phyloP scores from a whole-genome alignment of 37 sponge, comb jelly and placozoan genomes.

The Crambe crambe region DNA sequence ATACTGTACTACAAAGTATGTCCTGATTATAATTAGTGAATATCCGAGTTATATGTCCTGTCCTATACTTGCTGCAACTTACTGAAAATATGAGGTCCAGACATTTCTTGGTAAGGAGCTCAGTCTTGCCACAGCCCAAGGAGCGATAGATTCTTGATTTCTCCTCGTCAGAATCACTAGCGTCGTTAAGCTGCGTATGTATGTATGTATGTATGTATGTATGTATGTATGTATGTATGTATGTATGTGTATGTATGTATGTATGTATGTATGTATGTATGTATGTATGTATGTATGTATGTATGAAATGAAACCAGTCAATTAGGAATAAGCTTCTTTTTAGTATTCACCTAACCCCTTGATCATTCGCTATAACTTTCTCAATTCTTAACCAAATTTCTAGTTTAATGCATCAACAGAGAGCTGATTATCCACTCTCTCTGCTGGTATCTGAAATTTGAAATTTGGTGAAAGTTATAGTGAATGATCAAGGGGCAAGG shows the following conservation, averaged over 20 bases:
- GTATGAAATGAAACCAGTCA: not conserved
- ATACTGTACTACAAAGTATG: too few species aligned
- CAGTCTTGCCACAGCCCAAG: conserved; percentile 62
- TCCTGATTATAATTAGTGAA: too few species aligned
- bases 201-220: not conserved
- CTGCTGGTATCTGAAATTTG: too few species aligned
- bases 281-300: not conserved
- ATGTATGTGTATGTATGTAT: not conserved
- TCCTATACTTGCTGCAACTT: conserved; percentile 22
- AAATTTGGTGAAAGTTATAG: too few species aligned
- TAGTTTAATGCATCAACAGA: too few species aligned
- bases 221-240: not conserved
- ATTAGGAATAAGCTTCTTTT: too few species aligned
- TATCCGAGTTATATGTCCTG: too few species aligned
- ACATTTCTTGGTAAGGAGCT: conserved; percentile 42
- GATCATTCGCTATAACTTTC: too few species aligned
- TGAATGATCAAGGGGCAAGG: too few species aligned
- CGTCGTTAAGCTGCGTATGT: conserved; percentile 52
- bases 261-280: not conserved
- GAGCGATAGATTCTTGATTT: conserved; percentile 70
- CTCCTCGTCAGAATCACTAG: conserved; percentile 87
- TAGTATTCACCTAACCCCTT: too few species aligned
- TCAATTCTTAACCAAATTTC: too few species aligned
- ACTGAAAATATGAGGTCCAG: conserved; percentile 76
- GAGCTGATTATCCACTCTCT: too few species aligned